Percentiles rank a stretch among this genome's conserved stretches.
Evolutionary conservation across 2,888 invertebrate genomes (phyloP).

Genomic region (Clitarchus hookeri): DNA sequence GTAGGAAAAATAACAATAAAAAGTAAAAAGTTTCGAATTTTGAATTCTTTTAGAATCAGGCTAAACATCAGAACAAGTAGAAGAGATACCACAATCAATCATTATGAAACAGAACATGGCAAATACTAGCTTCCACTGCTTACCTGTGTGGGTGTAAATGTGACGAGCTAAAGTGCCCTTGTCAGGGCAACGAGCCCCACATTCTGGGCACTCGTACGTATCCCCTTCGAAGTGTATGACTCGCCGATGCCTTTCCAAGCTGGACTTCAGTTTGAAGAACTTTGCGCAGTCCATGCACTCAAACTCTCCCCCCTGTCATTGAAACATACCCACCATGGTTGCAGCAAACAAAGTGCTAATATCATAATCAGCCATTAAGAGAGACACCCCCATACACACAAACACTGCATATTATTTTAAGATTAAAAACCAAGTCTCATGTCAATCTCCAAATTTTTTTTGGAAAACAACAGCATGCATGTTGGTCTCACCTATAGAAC

Average conservation of each 20-base stretch:
- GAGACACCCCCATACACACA: background rate
- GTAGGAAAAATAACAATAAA: too few species aligned
- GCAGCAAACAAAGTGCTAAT: background rate
- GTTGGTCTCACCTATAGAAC: too few species aligned
- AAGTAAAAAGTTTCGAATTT: too few species aligned
- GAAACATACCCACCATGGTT: constrained; percentile 30
- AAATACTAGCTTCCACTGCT: background rate
- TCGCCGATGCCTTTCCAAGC: constrained; percentile 67
- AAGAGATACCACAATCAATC: too few species aligned
- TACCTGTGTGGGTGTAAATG: constrained; percentile 66
- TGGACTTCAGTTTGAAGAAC: constrained; percentile 70
- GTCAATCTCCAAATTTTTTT: too few species aligned
- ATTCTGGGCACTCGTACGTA: constrained; percentile 67
- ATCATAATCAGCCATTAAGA: too few species aligned
- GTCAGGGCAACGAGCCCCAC: constrained; percentile 68
- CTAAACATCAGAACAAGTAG: too few species aligned
- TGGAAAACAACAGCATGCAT: too few species aligned
- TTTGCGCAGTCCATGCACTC: constrained; percentile 69
- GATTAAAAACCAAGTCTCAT: background rate
- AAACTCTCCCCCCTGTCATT: constrained; percentile 57
- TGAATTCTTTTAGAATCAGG: too few species aligned
- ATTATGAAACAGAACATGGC: background rate
- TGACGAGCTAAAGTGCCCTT: constrained; percentile 68
- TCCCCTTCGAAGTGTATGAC: constrained; percentile 71
- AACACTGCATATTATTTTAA: background rate